Evolutionary conservation across 2,888 invertebrate genomes (phyloP), one percentile per base, ranked within the genome.

Genomic region (Dexiosoma caninum): DNA sequence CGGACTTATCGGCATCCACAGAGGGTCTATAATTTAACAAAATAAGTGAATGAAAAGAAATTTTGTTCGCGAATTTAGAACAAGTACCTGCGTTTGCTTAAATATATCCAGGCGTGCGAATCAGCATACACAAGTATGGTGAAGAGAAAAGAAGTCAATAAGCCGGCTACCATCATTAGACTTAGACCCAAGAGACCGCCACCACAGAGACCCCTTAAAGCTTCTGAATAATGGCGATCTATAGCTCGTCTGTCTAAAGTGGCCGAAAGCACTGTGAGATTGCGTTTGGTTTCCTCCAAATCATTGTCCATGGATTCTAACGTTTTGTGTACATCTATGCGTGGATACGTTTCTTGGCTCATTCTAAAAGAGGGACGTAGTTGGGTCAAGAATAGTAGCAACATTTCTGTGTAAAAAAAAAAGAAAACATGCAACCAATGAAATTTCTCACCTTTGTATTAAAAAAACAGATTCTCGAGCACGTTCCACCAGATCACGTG

Each of bases 71-170:
- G 37, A n/a, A 14, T 14, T 27, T 10, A n/a, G 19, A 44, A 32
- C 8, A 5, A 71, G 91, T 90, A 97, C 97, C 95, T 81, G 62
- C 81, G 95, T 89, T 96, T 96, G 87, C 95, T 94, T 84, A 98
- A 95, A 89, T 98, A 97, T 88, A 98, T 97, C 98, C 98, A 98
- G 30, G 97, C 97, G 89, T 98, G 97, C 7, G 97, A 98, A 88
- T 98, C 97, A 74, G 98, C 95, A 92, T 97, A 96, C 60, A 98
- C 97, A 49, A 98, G 93, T 69, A 97, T 94, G 0, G 98, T 97
- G 90, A 98, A 95, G 85, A 97, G 92, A 84, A 98, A 93, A 23
- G 98, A 97, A 64, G 97, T 95, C 30, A 95, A 92, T 35, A 96
- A 92, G 19, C 97, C 95, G n/a, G 97, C 96, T 67, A 95, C 91